phyloP scores from a whole-genome alignment of 2,888 invertebrate genomes.

The Yponomeuta sedellus region DNA sequence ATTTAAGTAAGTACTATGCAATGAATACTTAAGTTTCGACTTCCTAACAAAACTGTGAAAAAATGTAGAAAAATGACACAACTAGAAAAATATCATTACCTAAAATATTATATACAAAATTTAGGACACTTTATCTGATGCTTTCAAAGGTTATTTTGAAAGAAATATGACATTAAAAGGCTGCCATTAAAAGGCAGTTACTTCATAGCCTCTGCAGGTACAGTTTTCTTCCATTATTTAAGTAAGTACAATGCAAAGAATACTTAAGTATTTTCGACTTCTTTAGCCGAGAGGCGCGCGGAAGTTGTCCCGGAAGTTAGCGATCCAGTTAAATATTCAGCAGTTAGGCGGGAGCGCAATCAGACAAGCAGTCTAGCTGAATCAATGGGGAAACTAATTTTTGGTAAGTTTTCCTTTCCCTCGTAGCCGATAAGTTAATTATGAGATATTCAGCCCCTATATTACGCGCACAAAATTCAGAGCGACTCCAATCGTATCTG shows the following conservation, averaged over 20 bases:
- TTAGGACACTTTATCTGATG: too few relatives aligned
- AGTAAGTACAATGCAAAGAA: conserved; percentile 29
- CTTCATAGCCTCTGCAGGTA: not conserved
- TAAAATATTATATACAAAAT: too few relatives aligned
- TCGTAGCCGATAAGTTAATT: not conserved
- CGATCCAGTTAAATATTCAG: conserved; percentile 46
- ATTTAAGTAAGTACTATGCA: too few relatives aligned
- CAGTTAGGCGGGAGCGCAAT: not conserved
- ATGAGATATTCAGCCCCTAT: too few relatives aligned
- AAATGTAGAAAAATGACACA: too few relatives aligned
- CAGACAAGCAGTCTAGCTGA: not conserved
- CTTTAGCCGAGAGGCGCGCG: conserved; percentile 32
- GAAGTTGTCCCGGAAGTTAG: conserved; percentile 34
- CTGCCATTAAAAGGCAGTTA: not conserved
- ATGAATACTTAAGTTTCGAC: too few relatives aligned
- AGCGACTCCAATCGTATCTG: too few relatives aligned
- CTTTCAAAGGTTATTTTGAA: too few relatives aligned
- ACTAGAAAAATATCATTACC: too few relatives aligned
- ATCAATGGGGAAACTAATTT: not conserved
- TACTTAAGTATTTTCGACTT: conserved; percentile 40
- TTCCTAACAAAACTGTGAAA: too few relatives aligned
- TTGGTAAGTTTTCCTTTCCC: not conserved
- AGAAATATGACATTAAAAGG: not conserved
- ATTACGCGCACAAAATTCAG: not conserved
- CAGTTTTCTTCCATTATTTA: conserved; percentile 19